A percentile compares a stretch with the other conserved stretches of the same genome.
Conservation (phyloP, 2,113 vertebrate genomes). For the Craseonycteris thonglongyai region DNA sequence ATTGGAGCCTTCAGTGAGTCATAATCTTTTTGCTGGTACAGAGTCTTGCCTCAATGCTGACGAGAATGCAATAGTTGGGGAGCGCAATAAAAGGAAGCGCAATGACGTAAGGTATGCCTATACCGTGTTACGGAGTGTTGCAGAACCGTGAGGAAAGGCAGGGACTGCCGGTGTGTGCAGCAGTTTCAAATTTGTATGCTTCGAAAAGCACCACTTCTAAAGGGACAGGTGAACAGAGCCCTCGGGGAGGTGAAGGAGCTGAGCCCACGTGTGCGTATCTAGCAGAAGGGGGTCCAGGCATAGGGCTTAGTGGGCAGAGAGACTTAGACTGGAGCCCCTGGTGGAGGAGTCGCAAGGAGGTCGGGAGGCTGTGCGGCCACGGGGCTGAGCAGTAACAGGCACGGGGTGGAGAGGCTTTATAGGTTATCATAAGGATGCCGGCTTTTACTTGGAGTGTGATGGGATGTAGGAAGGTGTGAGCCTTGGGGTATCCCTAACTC, state of each 20-base stretch:
- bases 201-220: neutral
- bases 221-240: neutral
- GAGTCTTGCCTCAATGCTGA: neutral
- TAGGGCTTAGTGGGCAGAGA: neutral
- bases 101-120: neutral
- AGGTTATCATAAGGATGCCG: too few species aligned
- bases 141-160: neutral
- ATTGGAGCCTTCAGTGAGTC: neutral
- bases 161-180: neutral
- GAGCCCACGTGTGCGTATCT: neutral
- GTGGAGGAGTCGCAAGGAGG: neutral
- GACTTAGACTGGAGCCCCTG: accelerated
- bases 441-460: neutral
- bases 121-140: neutral
- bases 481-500: too few species aligned
- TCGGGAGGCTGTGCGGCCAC: neutral
- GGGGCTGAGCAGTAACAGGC: too few species aligned
- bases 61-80: neutral
- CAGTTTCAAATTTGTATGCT: neutral
- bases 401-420: neutral
- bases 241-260: accelerated
- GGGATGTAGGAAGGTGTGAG: neutral
- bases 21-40: neutral
- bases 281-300: neutral
- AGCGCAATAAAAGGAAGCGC: neutral